A percentile compares a stretch with the other conserved stretches of the same genome.
These are phyloP conservation scores for Amiota minor DNA, from an alignment of 2,888 invertebrate genomes.

Conservation along the genomic window DNA sequence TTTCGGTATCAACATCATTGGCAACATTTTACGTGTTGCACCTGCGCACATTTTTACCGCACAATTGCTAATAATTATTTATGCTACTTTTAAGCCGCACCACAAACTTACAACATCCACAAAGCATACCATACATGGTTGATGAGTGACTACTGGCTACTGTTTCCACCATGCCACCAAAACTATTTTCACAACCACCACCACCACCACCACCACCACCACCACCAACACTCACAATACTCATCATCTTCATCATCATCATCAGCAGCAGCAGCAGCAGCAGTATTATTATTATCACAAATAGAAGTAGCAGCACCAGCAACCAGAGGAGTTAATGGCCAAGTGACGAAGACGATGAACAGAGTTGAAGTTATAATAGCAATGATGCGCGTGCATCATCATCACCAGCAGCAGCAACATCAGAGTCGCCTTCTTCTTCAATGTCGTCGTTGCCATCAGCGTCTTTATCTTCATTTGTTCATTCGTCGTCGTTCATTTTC, in stretches of 20 bases:
- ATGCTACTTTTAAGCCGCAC: constrained; percentile 56
- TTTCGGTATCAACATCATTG: constrained; percentile 23
- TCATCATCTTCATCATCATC: constrained; percentile 6
- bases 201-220: constrained; percentile 33
- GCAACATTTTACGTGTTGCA: constrained; percentile 49
- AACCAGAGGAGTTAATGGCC: constrained; percentile 56
- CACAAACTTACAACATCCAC: constrained; percentile 6
- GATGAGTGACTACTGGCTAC: constrained; percentile 60
- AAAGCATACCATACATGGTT: neutral
- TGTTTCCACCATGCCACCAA: constrained; percentile 44
- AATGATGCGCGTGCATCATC: constrained; percentile 18
- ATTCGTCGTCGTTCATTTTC: constrained; percentile 48
- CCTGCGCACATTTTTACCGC: constrained; percentile 52
- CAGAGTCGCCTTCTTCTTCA: neutral
- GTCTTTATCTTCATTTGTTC: constrained; percentile 50
- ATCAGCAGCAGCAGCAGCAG: constrained; percentile 33
- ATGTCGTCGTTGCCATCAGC: constrained; percentile 26
- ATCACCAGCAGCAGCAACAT: constrained; percentile 10
- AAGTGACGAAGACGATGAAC: constrained; percentile 46
- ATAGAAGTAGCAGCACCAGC: neutral
- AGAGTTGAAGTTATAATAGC: constrained; percentile 25
- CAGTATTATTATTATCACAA: neutral
- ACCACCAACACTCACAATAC: neutral
- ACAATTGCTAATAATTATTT: constrained; percentile 69
- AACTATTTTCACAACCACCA: constrained; percentile 1